Evolutionary conservation across 2,113 vertebrate species (phyloP).

Genomic region (Oreotrochilus melanogaster): DNA sequence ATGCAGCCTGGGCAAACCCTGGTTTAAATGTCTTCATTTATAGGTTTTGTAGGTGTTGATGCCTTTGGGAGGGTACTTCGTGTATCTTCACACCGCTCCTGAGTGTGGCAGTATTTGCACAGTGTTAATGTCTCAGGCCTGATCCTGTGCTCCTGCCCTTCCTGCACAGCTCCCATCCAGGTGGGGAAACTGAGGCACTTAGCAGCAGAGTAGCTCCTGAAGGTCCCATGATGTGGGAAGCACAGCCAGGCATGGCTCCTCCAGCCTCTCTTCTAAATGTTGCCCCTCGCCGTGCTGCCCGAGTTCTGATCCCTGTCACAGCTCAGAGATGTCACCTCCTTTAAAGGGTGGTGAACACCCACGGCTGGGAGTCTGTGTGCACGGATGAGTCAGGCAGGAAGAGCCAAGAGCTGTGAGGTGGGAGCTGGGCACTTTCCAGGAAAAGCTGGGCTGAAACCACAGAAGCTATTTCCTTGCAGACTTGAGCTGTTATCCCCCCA

Average conservation of each 20-base stretch:
- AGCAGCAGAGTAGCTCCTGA: not conserved
- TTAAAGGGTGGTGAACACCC: not conserved
- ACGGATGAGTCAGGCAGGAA: not conserved
- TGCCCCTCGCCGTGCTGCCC: accelerated
- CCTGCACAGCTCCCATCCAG: accelerated
- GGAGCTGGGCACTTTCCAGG: conserved; percentile 61
- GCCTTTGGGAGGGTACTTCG: conserved; percentile 3
- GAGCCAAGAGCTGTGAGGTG: not conserved
- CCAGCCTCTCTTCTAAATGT: not conserved
- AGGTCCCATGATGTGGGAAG: accelerated
- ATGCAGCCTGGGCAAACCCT: not conserved
- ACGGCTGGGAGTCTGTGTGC: not conserved
- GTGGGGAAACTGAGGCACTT: conserved; percentile 52
- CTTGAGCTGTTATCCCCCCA: not conserved
- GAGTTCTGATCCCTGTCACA: not conserved
- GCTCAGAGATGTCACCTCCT: not conserved
- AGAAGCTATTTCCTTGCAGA: conserved; percentile 40
- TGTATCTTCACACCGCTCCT: conserved; percentile 62
- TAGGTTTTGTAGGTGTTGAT: not conserved
- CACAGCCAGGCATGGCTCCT: not conserved
- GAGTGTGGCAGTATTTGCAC: conserved; percentile 66
- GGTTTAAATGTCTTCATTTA: not conserved
- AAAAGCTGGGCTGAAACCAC: conserved; percentile 38
- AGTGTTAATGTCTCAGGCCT: conserved; percentile 8
- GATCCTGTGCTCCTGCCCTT: not conserved